A percentile compares a stretch with the other conserved stretches of the same genome.
Conservation (phyloP, 1,140 invertebrate genomes). For the Hylaeus anthracinus region DNA sequence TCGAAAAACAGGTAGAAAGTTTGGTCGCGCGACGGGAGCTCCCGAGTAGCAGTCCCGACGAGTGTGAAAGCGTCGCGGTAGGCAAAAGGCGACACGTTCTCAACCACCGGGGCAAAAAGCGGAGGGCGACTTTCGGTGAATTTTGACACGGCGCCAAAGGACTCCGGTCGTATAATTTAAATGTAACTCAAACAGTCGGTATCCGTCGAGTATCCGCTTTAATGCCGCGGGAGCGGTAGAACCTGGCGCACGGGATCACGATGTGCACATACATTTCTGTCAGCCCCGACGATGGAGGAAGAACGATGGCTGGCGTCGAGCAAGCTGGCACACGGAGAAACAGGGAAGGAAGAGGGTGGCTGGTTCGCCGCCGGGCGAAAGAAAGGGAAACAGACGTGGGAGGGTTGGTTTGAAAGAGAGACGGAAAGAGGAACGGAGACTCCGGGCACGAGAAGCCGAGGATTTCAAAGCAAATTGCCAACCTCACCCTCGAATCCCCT, state of each 20-base stretch:
- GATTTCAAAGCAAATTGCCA: conserved; percentile 65
- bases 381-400: conserved; percentile 49
- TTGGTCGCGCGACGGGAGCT: too few relatives aligned
- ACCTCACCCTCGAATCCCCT: conserved; percentile 60
- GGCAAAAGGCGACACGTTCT: not conserved
- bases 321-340: conserved; percentile 19
- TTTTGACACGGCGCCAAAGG: conserved; percentile 22
- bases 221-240: conserved; percentile 14
- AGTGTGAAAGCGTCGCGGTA: not conserved
- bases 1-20: too few relatives aligned
- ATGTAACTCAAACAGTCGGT: conserved; percentile 44
- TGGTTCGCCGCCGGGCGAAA: conserved; percentile 32
- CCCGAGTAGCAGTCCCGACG: not conserved
- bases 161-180: conserved; percentile 29
- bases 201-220: conserved; percentile 37
- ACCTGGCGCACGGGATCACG: conserved; percentile 16
- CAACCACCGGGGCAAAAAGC: not conserved
- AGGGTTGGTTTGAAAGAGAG: conserved; percentile 33
- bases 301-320: conserved; percentile 28
- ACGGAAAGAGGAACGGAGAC: conserved; percentile 31
- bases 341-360: conserved; percentile 51
- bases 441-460: conserved; percentile 32
- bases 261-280: conserved; percentile 48
- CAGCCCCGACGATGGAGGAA: conserved; percentile 23
- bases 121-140: not conserved